phyloP scores from a whole-genome alignment of 2,113 vertebrate genomes.

The Cephalophus harveyi region DNA sequence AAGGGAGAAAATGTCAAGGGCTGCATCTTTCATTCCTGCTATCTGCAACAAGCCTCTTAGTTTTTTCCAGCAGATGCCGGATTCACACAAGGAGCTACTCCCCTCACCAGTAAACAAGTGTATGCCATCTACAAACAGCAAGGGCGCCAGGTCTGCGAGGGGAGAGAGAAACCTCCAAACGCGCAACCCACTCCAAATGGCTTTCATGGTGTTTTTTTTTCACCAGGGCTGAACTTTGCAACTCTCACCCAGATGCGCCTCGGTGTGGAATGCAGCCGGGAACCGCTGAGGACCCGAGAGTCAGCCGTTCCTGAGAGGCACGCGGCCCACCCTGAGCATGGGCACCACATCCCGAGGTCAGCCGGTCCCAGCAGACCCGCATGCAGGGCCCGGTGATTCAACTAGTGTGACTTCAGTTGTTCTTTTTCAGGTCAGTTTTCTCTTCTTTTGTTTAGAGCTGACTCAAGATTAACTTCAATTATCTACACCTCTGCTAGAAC shows the following conservation, averaged over 20 bases:
- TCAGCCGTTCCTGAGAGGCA: neutral
- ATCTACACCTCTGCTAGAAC: neutral
- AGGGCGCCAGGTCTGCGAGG: neutral
- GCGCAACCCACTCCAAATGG: neutral
- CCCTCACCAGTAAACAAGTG: neutral
- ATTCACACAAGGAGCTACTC: neutral
- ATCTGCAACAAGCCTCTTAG: neutral
- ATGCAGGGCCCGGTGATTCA: neutral
- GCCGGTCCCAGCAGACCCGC: neutral
- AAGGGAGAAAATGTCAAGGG: neutral
- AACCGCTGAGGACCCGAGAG: accelerated
- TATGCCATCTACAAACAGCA: neutral
- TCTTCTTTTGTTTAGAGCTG: constrained; percentile 53
- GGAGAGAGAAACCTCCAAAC: neutral
- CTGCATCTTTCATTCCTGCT: neutral
- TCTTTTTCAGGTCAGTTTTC: constrained; percentile 52
- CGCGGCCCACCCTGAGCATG: neutral
- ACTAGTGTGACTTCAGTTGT: neutral
- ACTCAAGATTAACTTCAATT: constrained; percentile 21
- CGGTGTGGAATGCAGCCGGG: neutral
- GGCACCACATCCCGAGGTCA: neutral
- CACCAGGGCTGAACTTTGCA: neutral
- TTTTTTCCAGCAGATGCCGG: neutral
- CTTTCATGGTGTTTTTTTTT: neutral
- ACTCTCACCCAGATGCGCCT: neutral